These are phyloP conservation scores for Trematomus loennbergii DNA, from an alignment of 2,113 vertebrate genomes.

Conservation along the genomic window DNA sequence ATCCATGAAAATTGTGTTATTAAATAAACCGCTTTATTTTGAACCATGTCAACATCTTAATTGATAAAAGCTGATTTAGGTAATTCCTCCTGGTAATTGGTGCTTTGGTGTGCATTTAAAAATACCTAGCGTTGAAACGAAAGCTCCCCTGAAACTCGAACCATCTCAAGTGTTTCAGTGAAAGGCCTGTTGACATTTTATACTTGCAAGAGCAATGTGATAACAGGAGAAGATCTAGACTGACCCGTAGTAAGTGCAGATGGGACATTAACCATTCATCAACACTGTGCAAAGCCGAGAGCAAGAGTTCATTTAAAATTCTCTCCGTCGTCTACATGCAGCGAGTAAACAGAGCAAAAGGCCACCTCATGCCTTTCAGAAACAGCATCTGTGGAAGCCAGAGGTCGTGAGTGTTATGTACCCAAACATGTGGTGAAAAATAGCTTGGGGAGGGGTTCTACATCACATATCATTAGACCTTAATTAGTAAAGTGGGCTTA, in stretches of 20 bases:
- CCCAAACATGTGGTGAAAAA: constrained; percentile 66
- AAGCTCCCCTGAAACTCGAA: neutral
- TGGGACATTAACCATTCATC: constrained; percentile 1
- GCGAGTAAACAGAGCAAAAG: constrained; percentile 28
- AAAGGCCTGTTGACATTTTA: constrained; percentile 12
- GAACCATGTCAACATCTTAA: neutral
- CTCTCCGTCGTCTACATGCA: neutral
- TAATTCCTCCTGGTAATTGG: constrained; percentile 8
- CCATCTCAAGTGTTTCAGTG: neutral
- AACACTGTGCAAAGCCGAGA: neutral
- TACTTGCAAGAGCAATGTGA: neutral
- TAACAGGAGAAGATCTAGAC: neutral
- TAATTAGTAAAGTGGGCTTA: constrained; percentile 69
- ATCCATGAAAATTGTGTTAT: neutral
- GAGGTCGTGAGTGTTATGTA: constrained; percentile 60
- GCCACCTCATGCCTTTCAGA: constrained; percentile 25
- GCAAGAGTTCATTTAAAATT: constrained; percentile 32
- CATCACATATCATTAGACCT: constrained; percentile 66
- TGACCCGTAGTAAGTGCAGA: neutral
- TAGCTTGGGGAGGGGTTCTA: constrained; percentile 41
- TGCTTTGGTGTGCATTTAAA: neutral
- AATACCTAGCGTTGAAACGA: neutral
- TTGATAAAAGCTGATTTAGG: neutral
- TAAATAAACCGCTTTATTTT: neutral
- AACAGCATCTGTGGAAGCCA: constrained; percentile 70